Percentiles rank a stretch among this genome's conserved stretches.
Conservation (phyloP, 30 jellyfish, hydroid and myxozoan genomes). For the Rhopilema esculentum region DNA sequence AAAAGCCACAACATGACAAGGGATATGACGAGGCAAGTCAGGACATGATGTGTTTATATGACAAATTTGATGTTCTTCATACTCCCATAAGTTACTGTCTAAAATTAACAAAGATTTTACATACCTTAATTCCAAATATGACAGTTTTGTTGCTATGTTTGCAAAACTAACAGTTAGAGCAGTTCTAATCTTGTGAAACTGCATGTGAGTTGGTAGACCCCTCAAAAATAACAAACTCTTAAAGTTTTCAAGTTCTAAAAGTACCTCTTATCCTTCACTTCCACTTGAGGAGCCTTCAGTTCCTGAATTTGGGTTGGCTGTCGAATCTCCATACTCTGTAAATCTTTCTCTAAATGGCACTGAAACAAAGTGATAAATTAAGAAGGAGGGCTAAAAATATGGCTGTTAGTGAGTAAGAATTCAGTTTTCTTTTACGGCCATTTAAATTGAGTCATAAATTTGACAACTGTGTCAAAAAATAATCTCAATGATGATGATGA, state of each 20-base stretch:
- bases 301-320: conserved; percentile 13
- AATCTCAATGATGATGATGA: conserved; percentile 2
- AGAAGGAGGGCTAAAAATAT: neutral
- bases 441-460: neutral
- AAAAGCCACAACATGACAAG: too few species aligned
- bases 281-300: conserved; percentile 48
- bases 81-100: too few species aligned
- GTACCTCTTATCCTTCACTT: conserved; percentile 24
- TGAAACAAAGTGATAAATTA: neutral
- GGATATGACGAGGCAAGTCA: too few species aligned
- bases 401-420: neutral
- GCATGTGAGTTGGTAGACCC: too few species aligned
- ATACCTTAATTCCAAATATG: too few species aligned
- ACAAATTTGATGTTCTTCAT: too few species aligned
- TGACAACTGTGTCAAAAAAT: neutral
- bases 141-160: too few species aligned
- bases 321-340: conserved; percentile 3
- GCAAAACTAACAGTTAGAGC: too few species aligned
- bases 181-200: too few species aligned
- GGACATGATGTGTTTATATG: too few species aligned
- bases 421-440: neutral
- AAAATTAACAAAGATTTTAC: too few species aligned
- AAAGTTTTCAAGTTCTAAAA: neutral
- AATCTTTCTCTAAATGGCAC: conserved; percentile 48
- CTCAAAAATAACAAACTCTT: too few species aligned